Evolutionary conservation across 2,888 invertebrate species (phyloP).

Genomic region (Scotopteryx bipunctaria): DNA sequence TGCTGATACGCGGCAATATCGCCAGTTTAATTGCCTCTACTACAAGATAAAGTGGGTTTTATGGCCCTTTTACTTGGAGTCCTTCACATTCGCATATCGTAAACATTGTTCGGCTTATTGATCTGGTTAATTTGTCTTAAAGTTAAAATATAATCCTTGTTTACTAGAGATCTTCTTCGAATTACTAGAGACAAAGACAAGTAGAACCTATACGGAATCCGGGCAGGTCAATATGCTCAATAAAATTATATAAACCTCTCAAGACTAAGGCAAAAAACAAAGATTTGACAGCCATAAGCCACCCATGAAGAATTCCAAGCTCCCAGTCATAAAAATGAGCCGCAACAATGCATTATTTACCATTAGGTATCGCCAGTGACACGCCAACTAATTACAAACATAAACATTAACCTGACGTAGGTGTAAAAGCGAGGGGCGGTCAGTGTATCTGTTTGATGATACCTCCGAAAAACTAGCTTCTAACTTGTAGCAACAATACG

Average conservation of each 20-base stretch:
- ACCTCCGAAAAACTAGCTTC: conserved; percentile 59
- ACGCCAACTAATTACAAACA: conserved; percentile 75
- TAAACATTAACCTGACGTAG: conserved; percentile 72
- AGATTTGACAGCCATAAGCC: conserved; percentile 56
- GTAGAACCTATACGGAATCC: too few species aligned
- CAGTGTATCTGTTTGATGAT: conserved; percentile 59
- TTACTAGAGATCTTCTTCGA: neutral
- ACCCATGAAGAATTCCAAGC: conserved; percentile 76
- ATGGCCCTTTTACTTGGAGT: conserved; percentile 57
- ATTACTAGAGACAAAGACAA: too few species aligned
- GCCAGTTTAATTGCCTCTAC: conserved; percentile 3
- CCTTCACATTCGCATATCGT: conserved; percentile 57
- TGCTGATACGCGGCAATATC: too few species aligned
- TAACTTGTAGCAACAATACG: conserved; percentile 64
- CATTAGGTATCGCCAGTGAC: conserved; percentile 80
- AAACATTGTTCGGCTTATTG: conserved; percentile 44
- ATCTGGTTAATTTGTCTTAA: conserved; percentile 50
- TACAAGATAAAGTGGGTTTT: neutral
- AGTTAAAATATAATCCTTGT: too few species aligned
- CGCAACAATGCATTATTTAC: conserved; percentile 82
- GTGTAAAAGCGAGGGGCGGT: conserved; percentile 73
- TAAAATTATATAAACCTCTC: conserved; percentile 9
- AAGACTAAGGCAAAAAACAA: conserved; percentile 39
- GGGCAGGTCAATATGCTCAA: neutral
- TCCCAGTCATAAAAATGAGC: conserved; percentile 74